Evolutionary conservation across 2,113 vertebrate species (phyloP).

Genomic region (Heptranchias perlo): DNA sequence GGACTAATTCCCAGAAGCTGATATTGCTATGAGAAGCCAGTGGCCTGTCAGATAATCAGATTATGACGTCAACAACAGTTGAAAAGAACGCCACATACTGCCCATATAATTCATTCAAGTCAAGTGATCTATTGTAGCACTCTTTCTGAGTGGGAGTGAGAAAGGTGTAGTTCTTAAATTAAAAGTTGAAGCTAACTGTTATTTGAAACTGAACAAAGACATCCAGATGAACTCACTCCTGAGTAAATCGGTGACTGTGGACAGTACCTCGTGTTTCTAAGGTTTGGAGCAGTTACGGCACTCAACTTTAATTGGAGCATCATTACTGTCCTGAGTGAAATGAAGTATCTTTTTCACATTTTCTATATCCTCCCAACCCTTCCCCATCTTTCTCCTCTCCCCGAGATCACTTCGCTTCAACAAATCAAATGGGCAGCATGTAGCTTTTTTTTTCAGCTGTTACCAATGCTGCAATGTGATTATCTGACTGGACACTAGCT

Average conservation of each 20-base stretch:
- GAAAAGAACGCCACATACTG: neutral
- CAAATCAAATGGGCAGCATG: too few relatives aligned
- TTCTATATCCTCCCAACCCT: too few relatives aligned
- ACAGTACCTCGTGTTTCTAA: neutral
- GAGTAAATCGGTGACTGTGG: neutral
- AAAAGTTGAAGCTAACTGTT: neutral
- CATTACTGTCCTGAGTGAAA: neutral
- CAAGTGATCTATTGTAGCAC: slow-evolving; percentile 8
- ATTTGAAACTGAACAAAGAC: neutral
- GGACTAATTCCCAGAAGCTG: neutral
- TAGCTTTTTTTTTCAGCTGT: too few relatives aligned
- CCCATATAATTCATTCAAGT: neutral
- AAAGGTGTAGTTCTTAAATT: neutral
- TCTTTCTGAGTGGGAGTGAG: neutral
- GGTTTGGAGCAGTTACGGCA: neutral
- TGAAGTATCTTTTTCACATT: neutral
- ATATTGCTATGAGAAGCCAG: neutral
- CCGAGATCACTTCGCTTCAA: too few relatives aligned
- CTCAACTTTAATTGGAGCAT: neutral
- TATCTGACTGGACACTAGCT: neutral
- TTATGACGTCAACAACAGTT: neutral
- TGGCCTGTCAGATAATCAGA: neutral
- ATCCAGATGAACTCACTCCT: neutral
- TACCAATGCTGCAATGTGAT: too few relatives aligned
- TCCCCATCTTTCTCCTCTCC: too few relatives aligned